Conservation (phyloP, 2,113 vertebrate species). For the Danionella cerebrum region DNA sequence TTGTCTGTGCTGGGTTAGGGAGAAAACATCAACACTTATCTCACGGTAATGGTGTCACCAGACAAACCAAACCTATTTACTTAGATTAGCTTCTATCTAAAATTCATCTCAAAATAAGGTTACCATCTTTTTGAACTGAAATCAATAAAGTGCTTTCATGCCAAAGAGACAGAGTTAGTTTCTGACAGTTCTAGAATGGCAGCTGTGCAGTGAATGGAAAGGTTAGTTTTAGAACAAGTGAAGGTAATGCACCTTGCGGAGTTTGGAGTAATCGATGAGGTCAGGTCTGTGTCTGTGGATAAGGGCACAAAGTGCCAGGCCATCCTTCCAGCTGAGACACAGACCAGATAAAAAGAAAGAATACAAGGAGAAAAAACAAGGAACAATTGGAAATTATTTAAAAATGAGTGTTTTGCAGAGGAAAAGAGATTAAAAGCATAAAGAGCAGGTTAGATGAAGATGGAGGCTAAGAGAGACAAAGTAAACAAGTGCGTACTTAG, state of each 20-base stretch:
- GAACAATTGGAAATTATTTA: neutral
- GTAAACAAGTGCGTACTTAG: neutral
- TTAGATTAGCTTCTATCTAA: too few relatives aligned
- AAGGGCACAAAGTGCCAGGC: constrained; percentile 73
- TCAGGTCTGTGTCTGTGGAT: constrained; percentile 76
- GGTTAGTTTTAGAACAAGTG: neutral
- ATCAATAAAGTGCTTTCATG: neutral
- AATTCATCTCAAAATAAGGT: too few relatives aligned
- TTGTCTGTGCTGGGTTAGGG: too few relatives aligned
- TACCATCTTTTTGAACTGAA: neutral
- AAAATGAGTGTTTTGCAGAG: neutral
- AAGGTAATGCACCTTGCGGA: constrained; percentile 63
- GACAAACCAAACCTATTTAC: neutral
- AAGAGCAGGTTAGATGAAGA: neutral
- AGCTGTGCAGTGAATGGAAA: neutral
- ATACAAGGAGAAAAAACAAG: neutral
- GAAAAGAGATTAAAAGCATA: neutral
- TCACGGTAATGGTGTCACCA: neutral
- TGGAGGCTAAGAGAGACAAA: neutral
- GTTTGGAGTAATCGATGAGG: constrained; percentile 75
- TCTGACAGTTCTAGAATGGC: neutral
- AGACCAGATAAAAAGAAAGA: neutral
- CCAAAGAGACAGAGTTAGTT: neutral
- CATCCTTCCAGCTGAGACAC: constrained; percentile 71
- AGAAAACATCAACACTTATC: too few relatives aligned